Percentiles rank a stretch among this genome's conserved stretches.
Evolutionary conservation across 2,113 vertebrate genomes (phyloP).

Genomic region (Mionectes macconnelli): DNA sequence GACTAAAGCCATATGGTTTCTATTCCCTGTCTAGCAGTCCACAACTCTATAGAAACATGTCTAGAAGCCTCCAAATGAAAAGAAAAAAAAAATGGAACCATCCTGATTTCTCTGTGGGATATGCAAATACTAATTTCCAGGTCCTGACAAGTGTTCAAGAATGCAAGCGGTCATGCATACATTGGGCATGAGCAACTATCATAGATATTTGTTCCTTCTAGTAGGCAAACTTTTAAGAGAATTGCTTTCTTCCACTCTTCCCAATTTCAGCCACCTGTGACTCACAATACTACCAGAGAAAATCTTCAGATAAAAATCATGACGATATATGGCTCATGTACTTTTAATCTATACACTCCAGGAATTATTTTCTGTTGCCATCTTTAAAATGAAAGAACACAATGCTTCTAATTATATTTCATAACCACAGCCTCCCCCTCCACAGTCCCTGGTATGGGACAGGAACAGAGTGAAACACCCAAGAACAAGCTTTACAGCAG

Average conservation of each 20-base stretch:
- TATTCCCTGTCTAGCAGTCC: not conserved
- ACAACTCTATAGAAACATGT: not conserved
- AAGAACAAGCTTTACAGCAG: not conserved
- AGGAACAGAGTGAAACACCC: not conserved
- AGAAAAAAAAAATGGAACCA: not conserved
- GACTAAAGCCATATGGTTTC: not conserved
- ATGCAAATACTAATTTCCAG: not conserved
- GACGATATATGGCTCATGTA: not conserved
- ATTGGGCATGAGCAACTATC: not conserved
- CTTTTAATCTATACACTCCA: not conserved
- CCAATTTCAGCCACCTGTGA: not conserved
- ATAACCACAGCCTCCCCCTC: not conserved
- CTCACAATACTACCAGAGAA: not conserved
- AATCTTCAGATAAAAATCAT: not conserved
- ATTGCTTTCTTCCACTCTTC: not conserved
- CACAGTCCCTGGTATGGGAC: not conserved
- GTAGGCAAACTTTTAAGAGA: not conserved
- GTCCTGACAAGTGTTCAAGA: not conserved
- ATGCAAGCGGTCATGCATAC: not conserved
- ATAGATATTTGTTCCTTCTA: not conserved
- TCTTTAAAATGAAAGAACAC: not conserved
- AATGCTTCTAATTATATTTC: not conserved
- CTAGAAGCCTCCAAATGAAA: not conserved
- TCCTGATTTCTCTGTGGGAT: not conserved
- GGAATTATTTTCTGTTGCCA: not conserved